A percentile compares a stretch with the other conserved stretches of the same genome.
Evolutionary conservation across 2,797 vertebrate species (phyloP).

Genomic region (Melanotaenia boesemani): DNA sequence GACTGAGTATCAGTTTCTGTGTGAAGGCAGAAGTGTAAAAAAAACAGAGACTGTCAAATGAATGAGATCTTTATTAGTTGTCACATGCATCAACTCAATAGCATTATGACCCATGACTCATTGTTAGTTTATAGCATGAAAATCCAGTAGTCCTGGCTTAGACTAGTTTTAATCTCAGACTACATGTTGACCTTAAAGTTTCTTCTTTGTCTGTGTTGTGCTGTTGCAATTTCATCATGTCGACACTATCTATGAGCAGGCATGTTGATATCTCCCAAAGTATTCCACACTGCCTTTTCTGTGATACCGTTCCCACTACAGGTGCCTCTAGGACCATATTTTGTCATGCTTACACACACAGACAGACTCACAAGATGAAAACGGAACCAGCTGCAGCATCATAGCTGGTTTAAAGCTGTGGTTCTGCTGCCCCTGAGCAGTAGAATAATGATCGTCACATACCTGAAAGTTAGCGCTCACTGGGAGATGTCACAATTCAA

Average conservation of each 20-base stretch:
- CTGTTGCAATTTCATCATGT: neutral
- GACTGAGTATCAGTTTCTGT: constrained; percentile 19
- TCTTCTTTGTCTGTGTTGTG: neutral
- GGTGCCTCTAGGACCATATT: constrained; percentile 2
- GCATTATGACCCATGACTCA: neutral
- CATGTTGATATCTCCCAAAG: constrained; percentile 4
- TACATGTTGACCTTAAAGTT: neutral
- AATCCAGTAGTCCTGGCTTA: neutral
- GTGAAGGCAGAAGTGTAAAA: constrained; percentile 7
- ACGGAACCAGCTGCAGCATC: neutral
- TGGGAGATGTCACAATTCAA: constrained; percentile 26
- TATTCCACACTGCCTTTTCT: neutral
- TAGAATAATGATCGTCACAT: constrained; percentile 50
- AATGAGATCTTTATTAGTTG: neutral
- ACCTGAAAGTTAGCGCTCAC: constrained; percentile 38
- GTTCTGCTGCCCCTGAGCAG: constrained; percentile 35
- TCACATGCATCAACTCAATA: neutral
- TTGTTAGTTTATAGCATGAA: neutral
- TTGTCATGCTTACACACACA: constrained; percentile 5
- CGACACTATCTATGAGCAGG: neutral
- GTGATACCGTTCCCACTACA: neutral
- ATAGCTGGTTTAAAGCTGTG: constrained; percentile 9
- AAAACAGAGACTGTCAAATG: neutral
- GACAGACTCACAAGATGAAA: constrained; percentile 7
- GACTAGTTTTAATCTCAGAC: neutral